Conservation (phyloP, 2,113 vertebrate genomes). For the Condylura cristata region DNA sequence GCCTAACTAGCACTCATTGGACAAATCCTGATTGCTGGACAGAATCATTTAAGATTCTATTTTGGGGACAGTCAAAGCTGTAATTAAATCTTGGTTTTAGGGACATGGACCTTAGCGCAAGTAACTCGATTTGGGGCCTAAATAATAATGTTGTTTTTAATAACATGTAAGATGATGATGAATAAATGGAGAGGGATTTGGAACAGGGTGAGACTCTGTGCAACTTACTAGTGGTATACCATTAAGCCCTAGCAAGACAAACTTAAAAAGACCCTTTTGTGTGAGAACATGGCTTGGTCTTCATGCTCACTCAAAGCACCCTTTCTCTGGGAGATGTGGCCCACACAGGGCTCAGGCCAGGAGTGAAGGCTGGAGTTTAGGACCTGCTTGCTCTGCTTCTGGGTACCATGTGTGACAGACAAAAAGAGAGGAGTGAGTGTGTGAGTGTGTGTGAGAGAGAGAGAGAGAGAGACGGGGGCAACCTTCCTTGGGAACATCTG, state of each 20-base stretch:
- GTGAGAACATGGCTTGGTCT: neutral
- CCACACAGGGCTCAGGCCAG: too few species aligned
- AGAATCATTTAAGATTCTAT: neutral
- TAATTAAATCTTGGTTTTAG: neutral
- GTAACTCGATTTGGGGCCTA: neutral
- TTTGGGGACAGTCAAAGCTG: neutral
- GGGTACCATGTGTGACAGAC: rapidly evolving
- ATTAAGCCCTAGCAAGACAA: neutral
- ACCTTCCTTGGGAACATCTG: neutral
- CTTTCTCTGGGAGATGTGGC: too few species aligned
- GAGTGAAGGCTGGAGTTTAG: neutral
- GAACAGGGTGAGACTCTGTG: neutral
- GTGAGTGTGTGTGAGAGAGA: rapidly evolving
- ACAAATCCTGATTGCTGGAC: neutral
- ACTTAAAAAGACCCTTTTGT: neutral
- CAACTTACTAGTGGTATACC: neutral
- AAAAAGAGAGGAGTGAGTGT: neutral
- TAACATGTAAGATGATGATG: neutral
- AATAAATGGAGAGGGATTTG: neutral
- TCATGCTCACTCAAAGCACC: neutral
- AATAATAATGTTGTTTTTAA: neutral
- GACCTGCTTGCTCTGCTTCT: rapidly evolving
- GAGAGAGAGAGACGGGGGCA: neutral
- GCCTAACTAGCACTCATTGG: neutral
- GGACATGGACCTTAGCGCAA: neutral